These are phyloP conservation scores for Melanostigma gelatinosum DNA, from an alignment of 2,113 vertebrate genomes.

Conservation along the genomic window DNA sequence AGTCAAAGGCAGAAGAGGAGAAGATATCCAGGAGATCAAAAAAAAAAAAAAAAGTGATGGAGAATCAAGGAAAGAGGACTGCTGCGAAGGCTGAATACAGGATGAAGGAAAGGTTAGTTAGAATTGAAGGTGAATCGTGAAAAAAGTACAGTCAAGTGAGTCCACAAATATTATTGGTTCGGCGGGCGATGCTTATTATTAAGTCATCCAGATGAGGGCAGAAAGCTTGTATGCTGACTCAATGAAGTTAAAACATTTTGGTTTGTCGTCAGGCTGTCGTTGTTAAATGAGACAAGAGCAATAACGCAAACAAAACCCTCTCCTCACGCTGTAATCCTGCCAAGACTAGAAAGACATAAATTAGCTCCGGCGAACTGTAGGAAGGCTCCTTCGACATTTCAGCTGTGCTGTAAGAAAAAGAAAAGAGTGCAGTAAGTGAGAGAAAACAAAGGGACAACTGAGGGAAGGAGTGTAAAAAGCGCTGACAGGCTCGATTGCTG, in stretches of 20 bases:
- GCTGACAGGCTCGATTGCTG: constrained; percentile 68
- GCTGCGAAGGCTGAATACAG: background rate
- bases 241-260: constrained; percentile 17
- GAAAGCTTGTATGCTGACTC: background rate
- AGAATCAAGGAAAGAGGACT: background rate
- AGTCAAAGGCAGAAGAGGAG: constrained; percentile 31
- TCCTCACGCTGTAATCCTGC: constrained; percentile 32
- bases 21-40: constrained; percentile 18
- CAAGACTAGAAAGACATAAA: constrained; percentile 49
- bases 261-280: background rate
- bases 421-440: constrained; percentile 47
- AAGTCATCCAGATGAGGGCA: constrained; percentile 22
- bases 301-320: constrained; percentile 41
- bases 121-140: background rate
- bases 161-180: constrained; percentile 3
- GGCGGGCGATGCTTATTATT: constrained; percentile 10
- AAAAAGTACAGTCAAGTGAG: background rate
- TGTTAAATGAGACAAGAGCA: constrained; percentile 47
- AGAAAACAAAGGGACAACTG: constrained; percentile 69
- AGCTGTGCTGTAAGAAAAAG: constrained; percentile 43
- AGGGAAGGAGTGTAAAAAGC: constrained; percentile 55
- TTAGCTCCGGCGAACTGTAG: constrained; percentile 42
- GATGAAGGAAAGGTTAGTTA: constrained; percentile 23
- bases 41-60: constrained; percentile 22
- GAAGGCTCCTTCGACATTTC: constrained; percentile 46